Conservation (phyloP, 2,113 vertebrate species). For the Bubo blakistoni region DNA sequence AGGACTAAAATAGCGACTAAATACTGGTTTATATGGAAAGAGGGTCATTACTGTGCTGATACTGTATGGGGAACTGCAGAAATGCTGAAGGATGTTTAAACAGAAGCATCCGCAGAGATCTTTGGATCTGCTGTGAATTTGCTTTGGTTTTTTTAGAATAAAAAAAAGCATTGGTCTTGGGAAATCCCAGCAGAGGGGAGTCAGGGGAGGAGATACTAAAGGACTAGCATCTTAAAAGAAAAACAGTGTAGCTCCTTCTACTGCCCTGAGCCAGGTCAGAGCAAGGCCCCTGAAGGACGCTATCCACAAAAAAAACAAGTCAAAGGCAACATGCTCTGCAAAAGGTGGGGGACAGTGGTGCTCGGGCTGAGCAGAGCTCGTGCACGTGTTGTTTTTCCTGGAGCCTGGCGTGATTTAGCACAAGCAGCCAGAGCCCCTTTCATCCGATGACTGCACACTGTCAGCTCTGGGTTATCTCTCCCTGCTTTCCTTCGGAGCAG, state of each 20-base stretch:
- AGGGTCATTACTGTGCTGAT: background rate
- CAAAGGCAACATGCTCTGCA: background rate
- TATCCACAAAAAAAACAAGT: background rate
- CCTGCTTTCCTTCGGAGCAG: background rate
- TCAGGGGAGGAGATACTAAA: background rate
- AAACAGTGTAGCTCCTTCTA: background rate
- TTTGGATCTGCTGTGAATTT: background rate
- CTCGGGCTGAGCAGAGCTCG: background rate
- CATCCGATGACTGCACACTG: background rate
- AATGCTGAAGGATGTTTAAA: background rate
- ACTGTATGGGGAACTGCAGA: background rate
- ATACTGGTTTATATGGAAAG: background rate
- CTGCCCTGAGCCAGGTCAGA: background rate
- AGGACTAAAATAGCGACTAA: background rate
- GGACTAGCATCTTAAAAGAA: background rate
- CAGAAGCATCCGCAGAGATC: rapidly evolving
- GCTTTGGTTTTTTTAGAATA: background rate
- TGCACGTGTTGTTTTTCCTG: background rate
- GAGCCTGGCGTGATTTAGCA: background rate
- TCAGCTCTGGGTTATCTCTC: conserved; percentile 31
- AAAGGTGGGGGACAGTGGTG: background rate
- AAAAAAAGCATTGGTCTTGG: background rate
- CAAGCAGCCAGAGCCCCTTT: background rate
- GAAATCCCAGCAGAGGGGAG: background rate
- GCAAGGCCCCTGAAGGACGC: background rate